These are phyloP conservation scores for Trachymyrmex cornetzi DNA, from an alignment of 1,140 invertebrate species.

Conservation along the genomic window DNA sequence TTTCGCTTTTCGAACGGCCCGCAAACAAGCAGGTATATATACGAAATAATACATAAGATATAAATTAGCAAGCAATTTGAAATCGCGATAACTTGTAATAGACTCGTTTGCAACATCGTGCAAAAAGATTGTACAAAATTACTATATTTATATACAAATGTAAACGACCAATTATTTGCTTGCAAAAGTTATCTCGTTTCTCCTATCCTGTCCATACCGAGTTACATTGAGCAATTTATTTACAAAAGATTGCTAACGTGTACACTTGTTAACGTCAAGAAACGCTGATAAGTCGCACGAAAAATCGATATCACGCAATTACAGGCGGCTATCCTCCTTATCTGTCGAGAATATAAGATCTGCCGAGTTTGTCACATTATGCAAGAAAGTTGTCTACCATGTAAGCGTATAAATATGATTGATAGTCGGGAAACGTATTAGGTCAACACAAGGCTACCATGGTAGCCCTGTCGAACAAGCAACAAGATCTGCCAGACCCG, in stretches of 20 bases:
- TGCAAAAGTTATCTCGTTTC: slow-evolving; percentile 1
- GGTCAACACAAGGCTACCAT: slow-evolving; percentile 76
- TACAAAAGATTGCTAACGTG: not conserved
- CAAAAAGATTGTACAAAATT: not conserved
- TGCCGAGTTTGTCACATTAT: slow-evolving; percentile 62
- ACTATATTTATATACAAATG: not conserved
- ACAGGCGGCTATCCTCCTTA: slow-evolving; percentile 31
- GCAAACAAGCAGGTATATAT: slow-evolving; percentile 15
- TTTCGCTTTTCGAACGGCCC: slow-evolving; percentile 33
- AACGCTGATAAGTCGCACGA: slow-evolving; percentile 14
- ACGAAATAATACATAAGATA: slow-evolving; percentile 2
- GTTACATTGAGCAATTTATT: slow-evolving; percentile 1
- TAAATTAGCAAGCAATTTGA: slow-evolving; percentile 26
- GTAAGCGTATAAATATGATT: slow-evolving; percentile 67
- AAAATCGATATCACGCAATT: slow-evolving; percentile 31
- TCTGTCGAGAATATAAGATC: slow-evolving; percentile 31
- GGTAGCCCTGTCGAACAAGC: slow-evolving; percentile 68
- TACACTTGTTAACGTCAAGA: slow-evolving; percentile 46
- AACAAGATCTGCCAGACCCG: slow-evolving; percentile 2
- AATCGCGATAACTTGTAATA: slow-evolving; percentile 39
- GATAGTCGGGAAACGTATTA: slow-evolving; percentile 73
- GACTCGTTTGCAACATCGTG: slow-evolving; percentile 34
- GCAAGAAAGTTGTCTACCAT: slow-evolving; percentile 60
- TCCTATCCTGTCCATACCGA: not conserved
- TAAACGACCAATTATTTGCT: not conserved